phyloP scores from a whole-genome alignment of 2,113 vertebrate genomes.

The Oncorhynchus keta region DNA sequence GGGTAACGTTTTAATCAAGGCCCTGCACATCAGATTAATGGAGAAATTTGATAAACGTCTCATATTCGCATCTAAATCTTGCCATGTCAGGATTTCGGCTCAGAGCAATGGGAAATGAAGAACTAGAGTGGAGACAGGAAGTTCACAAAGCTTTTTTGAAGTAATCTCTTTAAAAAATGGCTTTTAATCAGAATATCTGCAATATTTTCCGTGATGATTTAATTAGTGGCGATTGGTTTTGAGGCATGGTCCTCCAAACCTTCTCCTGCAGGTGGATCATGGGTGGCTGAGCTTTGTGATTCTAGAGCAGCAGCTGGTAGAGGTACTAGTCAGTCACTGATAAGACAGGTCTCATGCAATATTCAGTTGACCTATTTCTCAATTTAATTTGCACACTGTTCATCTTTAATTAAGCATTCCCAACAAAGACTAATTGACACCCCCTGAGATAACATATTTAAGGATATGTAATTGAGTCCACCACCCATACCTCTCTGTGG shows the following conservation, averaged over 20 bases:
- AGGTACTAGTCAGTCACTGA: constrained; percentile 52
- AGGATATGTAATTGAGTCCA: constrained; percentile 53
- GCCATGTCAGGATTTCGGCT: constrained; percentile 64
- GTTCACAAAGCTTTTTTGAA: constrained; percentile 48
- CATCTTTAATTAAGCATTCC: constrained; percentile 70
- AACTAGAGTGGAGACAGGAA: constrained; percentile 58
- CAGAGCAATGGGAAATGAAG: constrained; percentile 60
- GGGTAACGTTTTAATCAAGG: constrained; percentile 65
- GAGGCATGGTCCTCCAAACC: constrained; percentile 45
- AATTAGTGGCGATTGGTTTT: constrained; percentile 67
- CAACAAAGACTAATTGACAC: constrained; percentile 66
- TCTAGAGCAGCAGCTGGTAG: constrained; percentile 40
- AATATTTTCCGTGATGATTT: constrained; percentile 65
- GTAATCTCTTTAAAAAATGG: constrained; percentile 68
- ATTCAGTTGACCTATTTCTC: constrained; percentile 61
- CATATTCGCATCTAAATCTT: constrained; percentile 56
- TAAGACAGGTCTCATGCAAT: constrained; percentile 63
- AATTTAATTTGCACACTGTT: constrained; percentile 55
- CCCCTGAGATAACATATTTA: constrained; percentile 53
- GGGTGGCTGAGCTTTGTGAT: constrained; percentile 14
- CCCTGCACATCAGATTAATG: constrained; percentile 65
- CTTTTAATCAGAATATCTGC: constrained; percentile 68
- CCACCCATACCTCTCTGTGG: constrained; percentile 13
- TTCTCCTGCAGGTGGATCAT: constrained; percentile 31
- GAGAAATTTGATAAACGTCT: constrained; percentile 67